Percentiles rank a stretch among this genome's conserved stretches.
Evolutionary conservation across 2,113 vertebrate genomes (phyloP).

Genomic region (Odontophorus gujanensis): DNA sequence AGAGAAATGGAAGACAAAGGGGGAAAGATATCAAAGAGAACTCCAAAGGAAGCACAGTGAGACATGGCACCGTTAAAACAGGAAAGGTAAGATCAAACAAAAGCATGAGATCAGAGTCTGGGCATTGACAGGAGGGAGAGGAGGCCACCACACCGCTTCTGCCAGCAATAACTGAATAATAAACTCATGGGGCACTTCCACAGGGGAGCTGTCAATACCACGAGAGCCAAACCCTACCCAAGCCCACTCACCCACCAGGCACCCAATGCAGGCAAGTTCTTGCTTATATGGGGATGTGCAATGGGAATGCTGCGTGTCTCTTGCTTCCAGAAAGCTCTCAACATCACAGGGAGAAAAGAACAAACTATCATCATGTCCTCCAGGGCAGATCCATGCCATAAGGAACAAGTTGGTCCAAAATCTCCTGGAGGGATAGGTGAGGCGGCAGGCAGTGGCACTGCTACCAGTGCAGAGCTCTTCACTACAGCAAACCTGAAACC

Average conservation of each 20-base stretch:
- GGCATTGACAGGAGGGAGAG: background rate
- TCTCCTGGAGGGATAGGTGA: background rate
- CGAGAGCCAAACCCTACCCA: background rate
- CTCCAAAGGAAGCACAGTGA: background rate
- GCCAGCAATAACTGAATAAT: background rate
- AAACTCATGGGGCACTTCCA: background rate
- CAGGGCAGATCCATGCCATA: background rate
- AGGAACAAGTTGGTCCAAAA: background rate
- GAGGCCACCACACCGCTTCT: background rate
- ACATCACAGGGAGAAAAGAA: background rate
- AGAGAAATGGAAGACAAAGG: conserved; percentile 14
- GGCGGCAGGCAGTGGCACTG: background rate
- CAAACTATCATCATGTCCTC: background rate
- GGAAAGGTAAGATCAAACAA: conserved; percentile 35
- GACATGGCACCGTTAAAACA: conserved; percentile 20
- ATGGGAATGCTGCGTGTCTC: no score
- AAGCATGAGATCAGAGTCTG: conserved; percentile 42
- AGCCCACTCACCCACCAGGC: background rate
- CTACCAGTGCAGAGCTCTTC: background rate
- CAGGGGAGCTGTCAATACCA: background rate
- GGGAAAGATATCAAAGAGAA: conserved; percentile 26
- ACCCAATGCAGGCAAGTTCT: no score
- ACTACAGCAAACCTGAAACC: background rate
- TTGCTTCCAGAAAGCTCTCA: background rate
- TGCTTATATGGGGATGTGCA: no score